A percentile compares a stretch with the other conserved stretches of the same genome.
Evolutionary conservation across 1,140 invertebrate species (phyloP).

Genomic region (Cheumatopsyche charites): DNA sequence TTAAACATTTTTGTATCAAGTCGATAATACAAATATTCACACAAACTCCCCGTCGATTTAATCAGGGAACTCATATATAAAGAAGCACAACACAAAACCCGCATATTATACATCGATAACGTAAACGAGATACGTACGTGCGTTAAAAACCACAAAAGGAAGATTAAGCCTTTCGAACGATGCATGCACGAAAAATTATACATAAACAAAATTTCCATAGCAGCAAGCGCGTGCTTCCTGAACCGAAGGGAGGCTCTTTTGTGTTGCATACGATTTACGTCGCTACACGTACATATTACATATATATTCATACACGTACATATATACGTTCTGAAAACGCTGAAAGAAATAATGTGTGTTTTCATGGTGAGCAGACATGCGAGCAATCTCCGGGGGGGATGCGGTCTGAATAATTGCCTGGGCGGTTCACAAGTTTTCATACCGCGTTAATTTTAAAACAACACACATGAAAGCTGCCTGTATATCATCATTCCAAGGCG

Average conservation of each 20-base stretch:
- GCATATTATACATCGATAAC: too few species aligned
- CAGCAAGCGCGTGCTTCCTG: background rate
- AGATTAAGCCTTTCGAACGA: too few species aligned
- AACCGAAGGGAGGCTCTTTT: conserved; percentile 10
- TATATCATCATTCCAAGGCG: conserved; percentile 35
- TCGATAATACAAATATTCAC: too few species aligned
- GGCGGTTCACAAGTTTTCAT: conserved; percentile 37
- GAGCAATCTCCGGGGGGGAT: conserved; percentile 36
- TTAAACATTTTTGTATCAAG: too few species aligned
- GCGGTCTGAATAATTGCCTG: conserved; percentile 36
- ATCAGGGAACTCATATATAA: too few species aligned
- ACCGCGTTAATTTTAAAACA: conserved; percentile 44
- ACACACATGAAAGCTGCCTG: conserved; percentile 26
- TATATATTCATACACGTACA: too few species aligned
- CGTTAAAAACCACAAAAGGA: too few species aligned
- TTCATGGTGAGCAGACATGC: conserved; percentile 38
- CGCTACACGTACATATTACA: too few species aligned
- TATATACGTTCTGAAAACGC: background rate
- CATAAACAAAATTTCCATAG: conserved; percentile 12
- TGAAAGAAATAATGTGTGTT: conserved; percentile 32
- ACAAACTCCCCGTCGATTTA: too few species aligned
- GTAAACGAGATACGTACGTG: too few species aligned
- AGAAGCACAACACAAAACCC: too few species aligned
- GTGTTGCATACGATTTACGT: conserved; percentile 22
- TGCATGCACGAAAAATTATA: too few species aligned